Evolutionary conservation across 2,113 vertebrate species (phyloP).

Genomic region (Lepus timidus): DNA sequence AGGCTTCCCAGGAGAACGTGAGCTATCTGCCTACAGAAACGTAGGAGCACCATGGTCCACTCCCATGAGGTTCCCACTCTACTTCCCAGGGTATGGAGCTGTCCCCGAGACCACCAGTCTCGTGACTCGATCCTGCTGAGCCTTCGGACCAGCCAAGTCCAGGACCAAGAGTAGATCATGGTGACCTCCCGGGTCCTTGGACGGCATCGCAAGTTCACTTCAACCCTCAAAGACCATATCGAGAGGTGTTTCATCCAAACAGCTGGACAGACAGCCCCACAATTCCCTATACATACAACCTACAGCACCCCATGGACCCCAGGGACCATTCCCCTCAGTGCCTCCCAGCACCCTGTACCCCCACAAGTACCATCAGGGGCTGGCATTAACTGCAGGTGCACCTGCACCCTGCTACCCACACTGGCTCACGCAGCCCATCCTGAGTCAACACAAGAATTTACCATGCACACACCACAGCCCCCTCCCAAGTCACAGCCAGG

Average conservation of each 20-base stretch:
- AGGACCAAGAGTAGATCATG: not conserved
- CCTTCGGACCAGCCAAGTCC: not conserved
- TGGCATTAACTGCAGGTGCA: not conserved
- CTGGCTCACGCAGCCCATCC: not conserved
- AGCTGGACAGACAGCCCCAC: not conserved
- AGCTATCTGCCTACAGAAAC: not conserved
- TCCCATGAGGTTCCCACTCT: not conserved
- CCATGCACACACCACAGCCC: rapidly evolving
- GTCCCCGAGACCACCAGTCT: not conserved
- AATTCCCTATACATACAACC: not conserved
- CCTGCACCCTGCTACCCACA: rapidly evolving
- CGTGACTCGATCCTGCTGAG: not conserved
- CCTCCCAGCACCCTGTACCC: rapidly evolving
- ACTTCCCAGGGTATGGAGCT: not conserved
- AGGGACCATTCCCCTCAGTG: not conserved
- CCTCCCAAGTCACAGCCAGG: not conserved
- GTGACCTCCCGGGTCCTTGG: not conserved
- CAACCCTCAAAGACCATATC: not conserved
- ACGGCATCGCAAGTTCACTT: not conserved
- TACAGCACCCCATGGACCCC: not conserved
- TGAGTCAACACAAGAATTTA: not conserved
- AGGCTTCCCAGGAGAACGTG: not conserved
- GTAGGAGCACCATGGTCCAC: not conserved
- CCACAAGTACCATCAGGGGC: not conserved
- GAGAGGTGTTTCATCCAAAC: not conserved